Evolutionary conservation across 2,113 vertebrate species (phyloP).

Genomic region (Pelusios castaneus): DNA sequence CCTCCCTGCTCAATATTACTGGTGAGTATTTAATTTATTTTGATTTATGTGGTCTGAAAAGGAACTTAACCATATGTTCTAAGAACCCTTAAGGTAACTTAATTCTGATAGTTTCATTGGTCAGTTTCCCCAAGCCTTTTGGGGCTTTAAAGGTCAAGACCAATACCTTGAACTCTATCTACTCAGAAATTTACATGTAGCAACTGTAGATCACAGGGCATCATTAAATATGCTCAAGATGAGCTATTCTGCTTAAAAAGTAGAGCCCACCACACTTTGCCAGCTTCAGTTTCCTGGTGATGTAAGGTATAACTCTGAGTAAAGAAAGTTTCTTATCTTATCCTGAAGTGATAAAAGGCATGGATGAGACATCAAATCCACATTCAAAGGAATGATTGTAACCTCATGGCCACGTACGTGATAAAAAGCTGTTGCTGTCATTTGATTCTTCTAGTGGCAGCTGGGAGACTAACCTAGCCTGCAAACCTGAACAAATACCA

Average conservation of each 20-base stretch:
- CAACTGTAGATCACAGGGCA: not conserved
- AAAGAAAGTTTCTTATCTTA: not conserved
- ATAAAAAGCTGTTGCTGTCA: not conserved
- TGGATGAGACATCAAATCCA: accelerated
- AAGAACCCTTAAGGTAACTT: not conserved
- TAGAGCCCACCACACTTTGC: not conserved
- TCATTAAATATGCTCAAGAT: not conserved
- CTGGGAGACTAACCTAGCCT: not conserved
- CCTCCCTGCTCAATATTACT: not conserved
- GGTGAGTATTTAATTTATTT: not conserved
- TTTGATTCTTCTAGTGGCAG: not conserved
- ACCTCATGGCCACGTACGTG: not conserved
- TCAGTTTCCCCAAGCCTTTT: not conserved
- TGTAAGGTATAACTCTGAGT: not conserved
- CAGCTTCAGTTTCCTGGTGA: not conserved
- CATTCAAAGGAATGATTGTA: not conserved
- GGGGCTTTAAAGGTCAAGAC: not conserved
- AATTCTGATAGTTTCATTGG: not conserved
- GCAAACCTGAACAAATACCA: not conserved
- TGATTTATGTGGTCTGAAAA: not conserved
- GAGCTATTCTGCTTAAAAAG: not conserved
- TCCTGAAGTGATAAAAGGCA: not conserved
- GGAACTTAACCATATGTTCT: not conserved
- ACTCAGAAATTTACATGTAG: not conserved
- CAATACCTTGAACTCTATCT: not conserved